phyloP scores from a whole-genome alignment of 2,113 vertebrate species.

The Panthera uncia region DNA sequence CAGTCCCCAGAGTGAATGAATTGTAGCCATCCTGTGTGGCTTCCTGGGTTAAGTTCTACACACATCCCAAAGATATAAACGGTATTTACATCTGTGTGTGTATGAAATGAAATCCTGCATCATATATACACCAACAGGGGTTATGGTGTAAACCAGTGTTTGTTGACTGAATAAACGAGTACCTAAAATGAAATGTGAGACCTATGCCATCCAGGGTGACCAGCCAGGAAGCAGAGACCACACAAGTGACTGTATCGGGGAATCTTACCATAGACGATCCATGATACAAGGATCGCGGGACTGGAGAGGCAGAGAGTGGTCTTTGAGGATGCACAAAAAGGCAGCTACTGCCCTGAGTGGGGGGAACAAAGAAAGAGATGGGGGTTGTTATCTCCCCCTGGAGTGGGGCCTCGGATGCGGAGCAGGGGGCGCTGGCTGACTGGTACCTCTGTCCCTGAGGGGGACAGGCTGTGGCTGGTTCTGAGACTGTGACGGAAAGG shows the following conservation, averaged over 20 bases:
- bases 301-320: neutral
- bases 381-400: neutral
- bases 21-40: too few relatives aligned
- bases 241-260: neutral
- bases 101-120: neutral
- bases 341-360: neutral
- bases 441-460: neutral
- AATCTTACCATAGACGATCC: neutral
- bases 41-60: neutral
- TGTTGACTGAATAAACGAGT: neutral
- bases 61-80: neutral
- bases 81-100: neutral
- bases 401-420: neutral
- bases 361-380: neutral
- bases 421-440: neutral
- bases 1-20: too few relatives aligned
- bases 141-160: neutral
- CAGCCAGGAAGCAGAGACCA: neutral
- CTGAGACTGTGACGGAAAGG: neutral
- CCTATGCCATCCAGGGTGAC: accelerated
- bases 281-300: neutral
- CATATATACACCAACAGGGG: neutral
- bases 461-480: neutral
- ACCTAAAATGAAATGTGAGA: neutral
- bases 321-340: neutral